Base-by-base conservation (phyloP, 1,140 invertebrate species). In the Aphelinus certus region DNA sequence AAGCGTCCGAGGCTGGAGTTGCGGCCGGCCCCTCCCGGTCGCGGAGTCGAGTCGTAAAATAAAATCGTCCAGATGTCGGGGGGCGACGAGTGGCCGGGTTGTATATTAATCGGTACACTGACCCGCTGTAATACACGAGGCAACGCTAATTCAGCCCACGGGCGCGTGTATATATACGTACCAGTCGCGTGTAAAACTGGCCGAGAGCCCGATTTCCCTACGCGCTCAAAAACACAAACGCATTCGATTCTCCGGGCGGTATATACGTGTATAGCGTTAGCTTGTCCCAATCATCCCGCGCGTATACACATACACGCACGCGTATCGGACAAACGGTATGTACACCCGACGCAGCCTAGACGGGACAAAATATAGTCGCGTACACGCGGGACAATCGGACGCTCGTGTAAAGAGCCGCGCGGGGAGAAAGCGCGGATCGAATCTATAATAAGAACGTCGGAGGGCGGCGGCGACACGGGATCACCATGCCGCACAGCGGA, bases 391-490 rank as follows among this genome's bases (percentile, higher is more conserved):
- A 60, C 45, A 60, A 60, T 43, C 26, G 58, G 45, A 60, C 43
- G 43, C 43, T 5, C n/a, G 7, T 60, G 9, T 42, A 6, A 6
- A 60, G 2, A 5, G 58, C 3, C 6, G 2, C 2, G 26, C 7
- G 42, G 5, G 9, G 58, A 26, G 48, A 63, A 63, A 63, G 61
- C 61, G 61, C 61, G 45, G 61, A 63, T 63, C 61, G 46, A 7
- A 63, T 45, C 43, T n/a, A 43, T 43, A 7, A 46, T 48, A 46
- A 63, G 10, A 43, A 60, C 45, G 42, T 60, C 45, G 26, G 58
- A 60, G 58, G 7, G 42, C 26, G 0, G 5, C 7, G 42, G 58
- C 58, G 9, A 3, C 3, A 43, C 42, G 42, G 9, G 58, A 26
- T 26, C 26, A 26, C 26, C 26, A 26, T 26, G 26, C 26, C 58